Conservation (phyloP, 1,140 invertebrate species). For the Sweltsa coloradensis region DNA sequence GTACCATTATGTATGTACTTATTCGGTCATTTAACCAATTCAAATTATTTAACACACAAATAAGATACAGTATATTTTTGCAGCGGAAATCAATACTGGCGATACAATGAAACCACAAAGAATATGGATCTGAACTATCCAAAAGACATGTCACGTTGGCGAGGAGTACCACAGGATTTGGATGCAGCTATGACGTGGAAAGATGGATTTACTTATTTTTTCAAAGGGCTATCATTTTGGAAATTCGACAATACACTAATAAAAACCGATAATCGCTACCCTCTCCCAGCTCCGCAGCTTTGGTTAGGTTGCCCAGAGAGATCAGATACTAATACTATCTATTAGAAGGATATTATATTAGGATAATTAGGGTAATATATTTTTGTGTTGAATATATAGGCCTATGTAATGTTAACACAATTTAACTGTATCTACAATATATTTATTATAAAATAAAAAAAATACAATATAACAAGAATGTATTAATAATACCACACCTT, state of each 20-base stretch:
- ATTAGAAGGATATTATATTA: no score
- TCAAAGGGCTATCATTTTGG: conserved; percentile 47
- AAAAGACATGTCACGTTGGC: conserved; percentile 50
- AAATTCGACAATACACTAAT: conserved; percentile 43
- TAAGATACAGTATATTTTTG: no score
- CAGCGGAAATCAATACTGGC: conserved; percentile 49
- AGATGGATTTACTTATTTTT: conserved; percentile 48
- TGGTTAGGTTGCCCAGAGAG: conserved; percentile 43
- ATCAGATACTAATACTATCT: conserved; percentile 7
- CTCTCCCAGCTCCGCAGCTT: conserved; percentile 37
- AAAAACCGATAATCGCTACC: conserved; percentile 33
- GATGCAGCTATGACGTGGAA: conserved; percentile 51
- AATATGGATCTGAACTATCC: conserved; percentile 53
- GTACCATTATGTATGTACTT: no score
- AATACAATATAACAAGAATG: neutral
- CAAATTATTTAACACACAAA: no score
- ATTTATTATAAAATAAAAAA: neutral
- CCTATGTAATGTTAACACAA: neutral
- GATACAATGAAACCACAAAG: conserved; percentile 43
- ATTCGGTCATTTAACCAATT: no score
- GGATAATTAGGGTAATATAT: no score
- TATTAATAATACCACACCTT: no score
- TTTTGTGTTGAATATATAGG: no score
- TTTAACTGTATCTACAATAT: neutral
- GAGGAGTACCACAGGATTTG: conserved; percentile 44